Conservation (phyloP, 2,888 invertebrate species). For the Gandaritis pyraliata region DNA sequence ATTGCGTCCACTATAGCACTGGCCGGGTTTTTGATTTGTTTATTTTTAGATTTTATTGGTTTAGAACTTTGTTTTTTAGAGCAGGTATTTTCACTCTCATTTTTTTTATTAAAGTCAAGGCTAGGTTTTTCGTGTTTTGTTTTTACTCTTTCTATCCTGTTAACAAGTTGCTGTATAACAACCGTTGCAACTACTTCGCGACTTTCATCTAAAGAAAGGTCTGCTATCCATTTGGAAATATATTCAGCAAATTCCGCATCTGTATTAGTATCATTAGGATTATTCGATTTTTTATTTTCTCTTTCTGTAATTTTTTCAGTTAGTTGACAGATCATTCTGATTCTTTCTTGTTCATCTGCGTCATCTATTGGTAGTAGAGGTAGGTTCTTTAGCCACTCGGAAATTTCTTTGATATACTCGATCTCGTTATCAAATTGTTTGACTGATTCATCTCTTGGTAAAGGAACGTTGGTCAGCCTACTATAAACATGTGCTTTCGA, state of each 20-base stretch:
- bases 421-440: slow-evolving; percentile 53
- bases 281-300: slow-evolving; percentile 36
- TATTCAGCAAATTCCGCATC: slow-evolving; percentile 51
- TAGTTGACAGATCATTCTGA: slow-evolving; percentile 56
- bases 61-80: slow-evolving; percentile 20
- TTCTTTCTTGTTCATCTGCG: slow-evolving; percentile 42
- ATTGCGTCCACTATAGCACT: slow-evolving; percentile 55
- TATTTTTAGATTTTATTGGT: slow-evolving; percentile 16
- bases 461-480: slow-evolving; percentile 45
- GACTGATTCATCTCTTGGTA: slow-evolving; percentile 51
- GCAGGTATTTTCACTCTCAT: slow-evolving; percentile 6
- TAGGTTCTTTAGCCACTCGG: slow-evolving; percentile 64
- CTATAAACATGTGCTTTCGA: slow-evolving; percentile 51
- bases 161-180: slow-evolving; percentile 56
- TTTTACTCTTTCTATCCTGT: slow-evolving; percentile 53
- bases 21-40: slow-evolving; percentile 42
- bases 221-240: slow-evolving; percentile 55
- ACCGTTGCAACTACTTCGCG: slow-evolving; percentile 50
- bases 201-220: slow-evolving; percentile 53
- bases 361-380: slow-evolving; percentile 52
- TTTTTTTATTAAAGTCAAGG: slow-evolving; percentile 9
- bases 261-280: slow-evolving; percentile 38
- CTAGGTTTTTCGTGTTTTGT: slow-evolving; percentile 18
- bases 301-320: slow-evolving; percentile 55
- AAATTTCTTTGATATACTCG: slow-evolving; percentile 60